phyloP scores from a whole-genome alignment of 2,888 invertebrate species.

The Tiliacea citrago region DNA sequence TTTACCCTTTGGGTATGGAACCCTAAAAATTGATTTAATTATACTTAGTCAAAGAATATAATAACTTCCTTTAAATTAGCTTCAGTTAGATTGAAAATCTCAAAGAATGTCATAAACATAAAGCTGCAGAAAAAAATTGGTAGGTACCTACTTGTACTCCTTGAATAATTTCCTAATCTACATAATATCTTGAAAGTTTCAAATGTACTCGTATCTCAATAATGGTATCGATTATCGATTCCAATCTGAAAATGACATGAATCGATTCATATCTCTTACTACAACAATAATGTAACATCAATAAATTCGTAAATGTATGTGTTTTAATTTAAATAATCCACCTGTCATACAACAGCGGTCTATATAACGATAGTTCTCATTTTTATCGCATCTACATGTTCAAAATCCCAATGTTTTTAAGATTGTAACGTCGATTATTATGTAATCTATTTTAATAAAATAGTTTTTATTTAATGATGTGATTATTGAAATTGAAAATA shows the following conservation, averaged over 20 bases:
- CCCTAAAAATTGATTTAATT: slow-evolving; percentile 16
- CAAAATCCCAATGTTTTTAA: slow-evolving; percentile 42
- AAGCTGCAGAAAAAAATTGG: background rate
- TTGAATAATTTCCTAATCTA: background rate
- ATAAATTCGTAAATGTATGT: slow-evolving; percentile 51
- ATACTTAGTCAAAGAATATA: background rate
- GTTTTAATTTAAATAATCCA: slow-evolving; percentile 63
- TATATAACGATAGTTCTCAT: slow-evolving; percentile 38
- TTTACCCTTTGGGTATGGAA: too few relatives aligned
- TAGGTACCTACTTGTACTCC: background rate
- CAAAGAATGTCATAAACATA: too few relatives aligned
- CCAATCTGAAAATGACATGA: slow-evolving; percentile 32
- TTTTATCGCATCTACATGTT: slow-evolving; percentile 42
- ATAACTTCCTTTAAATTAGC: background rate
- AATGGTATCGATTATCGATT: slow-evolving; percentile 43
- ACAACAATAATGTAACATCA: slow-evolving; percentile 34
- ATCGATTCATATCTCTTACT: slow-evolving; percentile 36
- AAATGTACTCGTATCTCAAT: slow-evolving; percentile 13
- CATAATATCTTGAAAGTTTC: background rate
- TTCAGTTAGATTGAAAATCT: background rate
- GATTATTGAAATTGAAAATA: slow-evolving; percentile 24
- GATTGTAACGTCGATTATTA: slow-evolving; percentile 33
- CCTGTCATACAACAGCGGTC: slow-evolving; percentile 25
- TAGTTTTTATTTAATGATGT: slow-evolving; percentile 32
- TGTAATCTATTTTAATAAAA: slow-evolving; percentile 28